Evolutionary conservation across 92 coral and sea anemone species (phyloP).

Genomic region (Meandrina meandrites): DNA sequence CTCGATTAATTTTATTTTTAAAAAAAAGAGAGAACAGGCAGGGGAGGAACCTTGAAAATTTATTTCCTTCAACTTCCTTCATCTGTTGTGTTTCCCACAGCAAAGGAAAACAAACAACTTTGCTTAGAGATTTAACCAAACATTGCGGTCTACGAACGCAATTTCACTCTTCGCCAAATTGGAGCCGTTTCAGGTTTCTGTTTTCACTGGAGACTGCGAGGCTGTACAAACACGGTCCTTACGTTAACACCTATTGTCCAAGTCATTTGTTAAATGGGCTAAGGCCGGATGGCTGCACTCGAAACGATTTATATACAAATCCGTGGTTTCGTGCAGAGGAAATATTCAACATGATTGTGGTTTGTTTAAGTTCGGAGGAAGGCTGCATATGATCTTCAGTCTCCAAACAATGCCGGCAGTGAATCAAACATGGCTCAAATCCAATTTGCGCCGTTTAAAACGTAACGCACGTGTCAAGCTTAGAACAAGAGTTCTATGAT

Average conservation of each 20-base stretch:
- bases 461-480: not conserved
- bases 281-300: constrained; percentile 19
- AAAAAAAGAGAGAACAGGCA: not conserved
- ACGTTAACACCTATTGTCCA: constrained; percentile 14
- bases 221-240: constrained; percentile 27
- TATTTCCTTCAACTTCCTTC: not conserved
- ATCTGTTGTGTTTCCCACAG: not conserved
- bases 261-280: constrained; percentile 1
- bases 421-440: constrained; percentile 14
- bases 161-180: constrained; percentile 17
- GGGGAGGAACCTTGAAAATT: not conserved
- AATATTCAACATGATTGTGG: constrained; percentile 31
- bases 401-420: constrained; percentile 32
- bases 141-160: not conserved
- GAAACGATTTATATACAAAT: not conserved
- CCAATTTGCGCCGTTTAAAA: not conserved
- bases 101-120: not conserved
- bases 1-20: not conserved
- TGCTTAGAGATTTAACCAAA: not conserved
- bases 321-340: constrained; percentile 27
- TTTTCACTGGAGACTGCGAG: constrained; percentile 26
- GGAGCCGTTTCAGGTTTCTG: constrained; percentile 30
- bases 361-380: constrained; percentile 17
- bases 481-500: not conserved
- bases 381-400: not conserved